Evolutionary conservation across 2,113 vertebrate species (phyloP).

Genomic region (Calyptommatus sinebrachiatus): DNA sequence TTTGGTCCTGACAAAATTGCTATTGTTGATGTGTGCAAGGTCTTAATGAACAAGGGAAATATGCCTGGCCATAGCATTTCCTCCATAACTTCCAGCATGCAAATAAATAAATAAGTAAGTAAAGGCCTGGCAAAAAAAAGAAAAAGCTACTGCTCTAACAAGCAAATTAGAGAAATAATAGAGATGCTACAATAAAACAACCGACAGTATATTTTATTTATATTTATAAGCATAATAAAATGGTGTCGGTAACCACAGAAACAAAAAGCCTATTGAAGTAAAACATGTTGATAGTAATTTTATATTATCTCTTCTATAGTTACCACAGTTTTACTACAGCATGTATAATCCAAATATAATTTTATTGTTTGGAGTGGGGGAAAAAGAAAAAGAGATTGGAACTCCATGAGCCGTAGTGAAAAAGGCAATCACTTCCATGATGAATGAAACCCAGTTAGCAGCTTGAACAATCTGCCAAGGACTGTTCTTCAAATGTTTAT

Average conservation of each 20-base stretch:
- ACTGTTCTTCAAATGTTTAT: slow-evolving; percentile 13
- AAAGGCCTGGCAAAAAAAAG: not conserved
- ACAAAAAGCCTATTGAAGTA: slow-evolving; percentile 43
- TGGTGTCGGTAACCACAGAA: slow-evolving; percentile 28
- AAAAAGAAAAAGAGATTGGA: slow-evolving; percentile 14
- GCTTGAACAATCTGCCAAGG: slow-evolving; percentile 16
- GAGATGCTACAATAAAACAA: slow-evolving; percentile 43
- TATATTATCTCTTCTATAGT: slow-evolving; percentile 25
- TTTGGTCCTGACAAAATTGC: too few relatives aligned
- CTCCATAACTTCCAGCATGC: not conserved
- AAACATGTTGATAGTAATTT: slow-evolving; percentile 26
- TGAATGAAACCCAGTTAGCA: not conserved
- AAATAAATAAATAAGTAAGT: not conserved
- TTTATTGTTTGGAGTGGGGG: slow-evolving; percentile 24
- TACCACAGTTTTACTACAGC: slow-evolving; percentile 39
- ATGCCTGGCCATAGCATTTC: not conserved
- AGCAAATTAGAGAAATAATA: slow-evolving; percentile 40
- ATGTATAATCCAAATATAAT: slow-evolving; percentile 37
- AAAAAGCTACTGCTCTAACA: slow-evolving; percentile 7
- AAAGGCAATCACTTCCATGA: slow-evolving; percentile 31
- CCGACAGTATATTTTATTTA: slow-evolving; percentile 40
- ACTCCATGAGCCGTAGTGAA: slow-evolving; percentile 27
- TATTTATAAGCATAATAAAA: slow-evolving; percentile 49
- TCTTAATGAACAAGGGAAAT: not conserved
- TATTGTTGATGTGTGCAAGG: too few relatives aligned